These are phyloP conservation scores for Litocranius walleri DNA, from an alignment of 2,113 vertebrate species.

Conservation along the genomic window DNA sequence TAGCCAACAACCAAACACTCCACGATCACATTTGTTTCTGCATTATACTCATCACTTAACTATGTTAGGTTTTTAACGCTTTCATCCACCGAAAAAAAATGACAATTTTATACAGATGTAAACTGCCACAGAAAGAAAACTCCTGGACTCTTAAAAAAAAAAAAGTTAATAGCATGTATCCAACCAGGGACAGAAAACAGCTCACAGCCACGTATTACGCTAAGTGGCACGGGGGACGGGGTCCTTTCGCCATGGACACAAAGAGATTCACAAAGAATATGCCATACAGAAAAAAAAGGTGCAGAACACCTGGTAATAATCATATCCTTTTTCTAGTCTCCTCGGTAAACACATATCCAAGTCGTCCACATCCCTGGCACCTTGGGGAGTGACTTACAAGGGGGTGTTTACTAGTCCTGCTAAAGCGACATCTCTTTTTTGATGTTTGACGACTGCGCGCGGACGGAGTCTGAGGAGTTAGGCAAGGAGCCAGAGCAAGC, in stretches of 20 bases:
- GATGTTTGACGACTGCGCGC: neutral
- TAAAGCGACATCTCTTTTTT: neutral
- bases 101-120: neutral
- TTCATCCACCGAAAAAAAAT: neutral
- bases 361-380: neutral
- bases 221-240: too few relatives aligned
- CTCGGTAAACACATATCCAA: neutral
- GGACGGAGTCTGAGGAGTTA: neutral
- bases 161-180: neutral
- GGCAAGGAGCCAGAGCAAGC: neutral
- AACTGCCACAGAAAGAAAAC: conserved; percentile 7
- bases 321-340: neutral
- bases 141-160: neutral
- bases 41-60: neutral
- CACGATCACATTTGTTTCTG: neutral
- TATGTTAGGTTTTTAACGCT: neutral
- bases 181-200: neutral
- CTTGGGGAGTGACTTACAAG: neutral
- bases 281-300: neutral
- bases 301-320: neutral
- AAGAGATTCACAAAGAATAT: neutral
- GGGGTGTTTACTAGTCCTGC: neutral
- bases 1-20: neutral
- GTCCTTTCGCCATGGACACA: neutral
- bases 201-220: neutral